phyloP scores from a whole-genome alignment of 2,888 invertebrate species.

The Lysandra bellargus region DNA sequence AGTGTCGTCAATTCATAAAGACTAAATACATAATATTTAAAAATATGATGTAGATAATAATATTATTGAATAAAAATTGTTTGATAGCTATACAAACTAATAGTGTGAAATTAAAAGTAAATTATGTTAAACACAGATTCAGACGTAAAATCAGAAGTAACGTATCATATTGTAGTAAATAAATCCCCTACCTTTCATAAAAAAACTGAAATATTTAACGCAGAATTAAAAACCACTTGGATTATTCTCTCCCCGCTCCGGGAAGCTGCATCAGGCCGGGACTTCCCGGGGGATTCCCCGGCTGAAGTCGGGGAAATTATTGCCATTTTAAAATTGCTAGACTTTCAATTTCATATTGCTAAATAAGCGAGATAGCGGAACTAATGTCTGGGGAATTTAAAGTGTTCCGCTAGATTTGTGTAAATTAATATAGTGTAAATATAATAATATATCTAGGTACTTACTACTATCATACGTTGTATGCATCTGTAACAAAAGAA shows the following conservation, averaged over 20 bases:
- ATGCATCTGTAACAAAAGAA: too few species aligned
- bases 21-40: too few species aligned
- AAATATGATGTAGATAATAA: too few species aligned
- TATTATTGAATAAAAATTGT: too few species aligned
- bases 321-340: constrained; percentile 1
- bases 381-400: not conserved
- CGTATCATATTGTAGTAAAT: not conserved
- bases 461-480: too few species aligned
- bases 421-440: too few species aligned
- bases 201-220: not conserved
- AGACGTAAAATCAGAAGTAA: not conserved
- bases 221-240: not conserved
- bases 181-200: not conserved
- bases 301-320: not conserved
- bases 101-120: too few species aligned
- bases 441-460: too few species aligned
- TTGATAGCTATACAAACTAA: too few species aligned
- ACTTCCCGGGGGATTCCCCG: not conserved
- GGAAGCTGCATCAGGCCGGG: not conserved
- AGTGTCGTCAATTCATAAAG: too few species aligned
- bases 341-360: constrained; percentile 3
- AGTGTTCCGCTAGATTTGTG: not conserved
- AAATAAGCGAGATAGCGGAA: not conserved
- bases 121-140: too few species aligned
- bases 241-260: not conserved